A percentile compares a stretch with the other conserved stretches of the same genome.
Evolutionary conservation across 2,797 vertebrate genomes (phyloP).

Genomic region (Mus minutoides): DNA sequence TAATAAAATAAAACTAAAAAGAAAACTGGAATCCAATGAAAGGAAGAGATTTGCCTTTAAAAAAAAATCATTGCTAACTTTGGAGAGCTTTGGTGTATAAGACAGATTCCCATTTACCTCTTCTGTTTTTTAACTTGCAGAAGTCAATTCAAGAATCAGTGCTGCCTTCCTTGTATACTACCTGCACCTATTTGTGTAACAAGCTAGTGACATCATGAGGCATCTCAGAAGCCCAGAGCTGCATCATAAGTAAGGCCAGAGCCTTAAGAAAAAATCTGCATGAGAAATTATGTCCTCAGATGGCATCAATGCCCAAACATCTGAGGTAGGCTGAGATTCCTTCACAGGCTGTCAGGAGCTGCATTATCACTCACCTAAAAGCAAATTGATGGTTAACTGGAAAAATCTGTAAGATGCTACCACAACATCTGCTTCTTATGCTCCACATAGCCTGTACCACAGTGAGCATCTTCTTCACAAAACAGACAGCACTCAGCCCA

Average conservation of each 20-base stretch:
- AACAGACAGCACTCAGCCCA: not conserved
- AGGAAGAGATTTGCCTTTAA: slow-evolving; percentile 28
- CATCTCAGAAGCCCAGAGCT: slow-evolving; percentile 51
- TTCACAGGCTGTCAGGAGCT: slow-evolving; percentile 28
- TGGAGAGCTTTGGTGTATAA: not conserved
- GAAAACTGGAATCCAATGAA: not conserved
- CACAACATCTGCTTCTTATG: slow-evolving; percentile 35
- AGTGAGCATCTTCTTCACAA: not conserved
- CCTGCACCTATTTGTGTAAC: slow-evolving; percentile 32
- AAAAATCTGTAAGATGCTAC: slow-evolving; percentile 21
- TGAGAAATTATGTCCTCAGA: slow-evolving; percentile 47
- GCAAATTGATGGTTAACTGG: slow-evolving; percentile 40
- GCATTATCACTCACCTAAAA: slow-evolving; percentile 35
- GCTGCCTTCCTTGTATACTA: not conserved
- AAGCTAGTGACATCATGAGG: slow-evolving; percentile 11
- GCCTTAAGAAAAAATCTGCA: slow-evolving; percentile 9
- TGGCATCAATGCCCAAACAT: slow-evolving; percentile 39
- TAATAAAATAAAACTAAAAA: not conserved
- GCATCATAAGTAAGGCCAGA: slow-evolving; percentile 42
- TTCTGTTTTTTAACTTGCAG: not conserved
- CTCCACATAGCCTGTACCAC: not conserved
- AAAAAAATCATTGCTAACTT: slow-evolving; percentile 52
- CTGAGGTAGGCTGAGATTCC: slow-evolving; percentile 29
- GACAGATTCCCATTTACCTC: not conserved
- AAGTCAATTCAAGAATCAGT: slow-evolving; percentile 30